Percentiles rank a stretch among this genome's conserved stretches.
Conservation (phyloP, 2,797 vertebrate genomes). For the Tinamus major region DNA sequence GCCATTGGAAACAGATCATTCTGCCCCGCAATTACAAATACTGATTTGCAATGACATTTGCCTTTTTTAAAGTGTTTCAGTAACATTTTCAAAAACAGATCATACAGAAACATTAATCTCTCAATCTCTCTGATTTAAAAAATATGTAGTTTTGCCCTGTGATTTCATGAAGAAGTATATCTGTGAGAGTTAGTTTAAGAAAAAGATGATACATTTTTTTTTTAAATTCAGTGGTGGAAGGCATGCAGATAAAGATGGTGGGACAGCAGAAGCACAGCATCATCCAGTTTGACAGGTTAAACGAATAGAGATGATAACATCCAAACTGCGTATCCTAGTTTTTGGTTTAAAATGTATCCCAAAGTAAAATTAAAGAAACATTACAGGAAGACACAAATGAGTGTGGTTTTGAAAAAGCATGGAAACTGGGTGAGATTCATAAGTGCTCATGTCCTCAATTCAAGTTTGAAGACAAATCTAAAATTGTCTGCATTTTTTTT, state of each 20-base stretch:
- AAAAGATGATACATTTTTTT: slow-evolving; percentile 8
- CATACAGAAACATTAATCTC: slow-evolving; percentile 41
- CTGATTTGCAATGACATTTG: slow-evolving; percentile 50
- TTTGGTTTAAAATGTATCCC: background rate
- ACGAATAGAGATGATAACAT: background rate
- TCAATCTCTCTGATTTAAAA: slow-evolving; percentile 11
- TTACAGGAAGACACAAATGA: background rate
- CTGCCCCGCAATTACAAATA: slow-evolving; percentile 52
- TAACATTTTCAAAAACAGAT: slow-evolving; percentile 54
- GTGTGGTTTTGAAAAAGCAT: background rate
- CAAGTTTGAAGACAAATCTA: background rate
- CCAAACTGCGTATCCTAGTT: background rate
- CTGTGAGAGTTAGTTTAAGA: slow-evolving; percentile 9
- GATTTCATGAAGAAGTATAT: background rate
- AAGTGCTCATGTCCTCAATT: background rate
- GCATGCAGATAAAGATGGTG: background rate
- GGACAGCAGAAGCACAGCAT: background rate
- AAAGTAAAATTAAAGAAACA: background rate
- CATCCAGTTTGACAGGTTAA: background rate
- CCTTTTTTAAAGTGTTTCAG: background rate
- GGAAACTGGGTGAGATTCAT: background rate
- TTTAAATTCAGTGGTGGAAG: background rate
- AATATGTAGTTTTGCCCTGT: background rate
- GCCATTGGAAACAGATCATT: slow-evolving; percentile 20
- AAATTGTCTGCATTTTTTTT: background rate